phyloP scores from a whole-genome alignment of 2,797 vertebrate genomes.

The Mareca strepera region DNA sequence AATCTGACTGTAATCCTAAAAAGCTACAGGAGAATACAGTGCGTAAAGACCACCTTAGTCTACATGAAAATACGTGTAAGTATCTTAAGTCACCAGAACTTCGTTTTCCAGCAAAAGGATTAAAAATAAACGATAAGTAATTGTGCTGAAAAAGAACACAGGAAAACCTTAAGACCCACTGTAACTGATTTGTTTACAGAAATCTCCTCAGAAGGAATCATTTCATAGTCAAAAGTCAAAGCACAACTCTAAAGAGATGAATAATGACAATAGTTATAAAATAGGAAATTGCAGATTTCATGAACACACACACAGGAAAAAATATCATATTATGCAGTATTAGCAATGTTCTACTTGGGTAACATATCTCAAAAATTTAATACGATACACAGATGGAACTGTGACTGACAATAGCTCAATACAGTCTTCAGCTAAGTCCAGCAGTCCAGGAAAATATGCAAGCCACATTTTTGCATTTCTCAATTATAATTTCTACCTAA shows the following conservation, averaged over 20 bases:
- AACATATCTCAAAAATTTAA: neutral
- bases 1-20: neutral
- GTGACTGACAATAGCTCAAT: neutral
- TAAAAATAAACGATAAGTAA: neutral
- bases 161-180: neutral
- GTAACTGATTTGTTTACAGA: neutral
- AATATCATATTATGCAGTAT: neutral
- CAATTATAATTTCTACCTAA: conserved; percentile 39
- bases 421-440: neutral
- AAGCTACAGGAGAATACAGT: neutral
- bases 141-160: neutral
- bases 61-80: neutral
- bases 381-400: neutral
- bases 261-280: neutral
- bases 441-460: neutral
- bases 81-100: neutral
- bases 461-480: neutral
- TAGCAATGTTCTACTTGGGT: neutral
- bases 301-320: neutral
- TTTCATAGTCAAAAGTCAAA: neutral
- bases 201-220: neutral
- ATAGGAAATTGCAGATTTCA: neutral
- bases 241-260: neutral
- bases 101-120: neutral
- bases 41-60: neutral